These are phyloP conservation scores for Pelecanoides urinatrix DNA, from an alignment of 2,113 vertebrate genomes.

Conservation along the genomic window DNA sequence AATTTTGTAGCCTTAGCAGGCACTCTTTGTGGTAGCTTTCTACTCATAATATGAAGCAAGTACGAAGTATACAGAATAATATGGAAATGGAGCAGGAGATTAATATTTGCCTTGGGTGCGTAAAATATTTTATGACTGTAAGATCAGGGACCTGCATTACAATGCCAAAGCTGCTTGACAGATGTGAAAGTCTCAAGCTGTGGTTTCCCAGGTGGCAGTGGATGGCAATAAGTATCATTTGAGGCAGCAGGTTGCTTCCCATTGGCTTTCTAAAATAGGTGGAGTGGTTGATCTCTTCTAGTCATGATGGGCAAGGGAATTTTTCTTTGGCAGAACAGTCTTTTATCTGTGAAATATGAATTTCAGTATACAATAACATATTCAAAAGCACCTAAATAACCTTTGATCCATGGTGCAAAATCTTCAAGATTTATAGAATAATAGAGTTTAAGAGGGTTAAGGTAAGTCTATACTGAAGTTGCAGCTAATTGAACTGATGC, in stretches of 20 bases:
- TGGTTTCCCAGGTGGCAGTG: slow-evolving; percentile 16
- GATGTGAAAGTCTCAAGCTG: slow-evolving; percentile 7
- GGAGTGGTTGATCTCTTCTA: neutral
- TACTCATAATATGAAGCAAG: neutral
- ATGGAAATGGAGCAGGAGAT: neutral
- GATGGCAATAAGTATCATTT: neutral
- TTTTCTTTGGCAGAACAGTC: neutral
- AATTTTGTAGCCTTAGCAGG: neutral
- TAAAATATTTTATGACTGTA: neutral
- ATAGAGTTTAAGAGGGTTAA: neutral
- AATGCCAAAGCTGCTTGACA: slow-evolving; percentile 10
- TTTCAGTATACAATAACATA: neutral
- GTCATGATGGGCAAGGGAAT: neutral
- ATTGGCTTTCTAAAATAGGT: neutral
- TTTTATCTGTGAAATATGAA: neutral
- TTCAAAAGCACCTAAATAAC: neutral
- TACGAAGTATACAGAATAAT: neutral
- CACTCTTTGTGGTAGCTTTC: neutral
- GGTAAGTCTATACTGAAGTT: neutral
- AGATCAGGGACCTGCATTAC: neutral
- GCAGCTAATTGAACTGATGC: neutral
- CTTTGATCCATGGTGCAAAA: neutral
- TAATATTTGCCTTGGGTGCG: slow-evolving; percentile 9
- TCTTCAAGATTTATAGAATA: neutral
- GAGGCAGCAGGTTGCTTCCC: neutral